phyloP scores from a whole-genome alignment of 2,888 invertebrate species.

The Rotaria macrura region DNA sequence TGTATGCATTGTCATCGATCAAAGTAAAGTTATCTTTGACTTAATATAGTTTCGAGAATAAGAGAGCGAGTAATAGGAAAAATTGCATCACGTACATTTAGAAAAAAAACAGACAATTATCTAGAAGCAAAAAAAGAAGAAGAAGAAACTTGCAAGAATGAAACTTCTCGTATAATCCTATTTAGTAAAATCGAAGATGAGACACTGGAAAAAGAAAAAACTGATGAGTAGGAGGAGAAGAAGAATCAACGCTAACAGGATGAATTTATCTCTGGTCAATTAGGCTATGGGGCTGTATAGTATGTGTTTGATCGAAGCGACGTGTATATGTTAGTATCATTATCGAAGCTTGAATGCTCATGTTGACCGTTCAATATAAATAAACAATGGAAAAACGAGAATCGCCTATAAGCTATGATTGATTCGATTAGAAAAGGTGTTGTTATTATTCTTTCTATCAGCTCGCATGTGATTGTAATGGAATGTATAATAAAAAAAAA shows the following conservation, averaged over 20 bases:
- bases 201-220: not conserved
- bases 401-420: conserved; percentile 4
- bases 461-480: not conserved
- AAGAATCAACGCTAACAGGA: not conserved
- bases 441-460: not conserved
- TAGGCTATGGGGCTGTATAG: not conserved
- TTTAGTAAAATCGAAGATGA: not conserved
- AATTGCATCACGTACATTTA: not conserved
- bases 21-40: not conserved
- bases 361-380: conserved; percentile 10
- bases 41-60: not conserved
- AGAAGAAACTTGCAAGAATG: not conserved
- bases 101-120: not conserved
- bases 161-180: not conserved
- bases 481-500: not conserved
- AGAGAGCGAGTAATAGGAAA: not conserved
- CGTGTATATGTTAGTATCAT: conserved; percentile 12
- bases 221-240: not conserved
- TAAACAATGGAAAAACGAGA: not conserved
- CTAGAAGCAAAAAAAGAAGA: too few relatives aligned
- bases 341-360: conserved; percentile 10
- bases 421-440: conserved; percentile 1
- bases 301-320: not conserved
- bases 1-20: not conserved
- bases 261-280: conserved; percentile 8